Evolutionary conservation across 2,797 vertebrate genomes (phyloP), one percentile per base, ranked within the genome.

Genomic region (Dermochelys coriacea): DNA sequence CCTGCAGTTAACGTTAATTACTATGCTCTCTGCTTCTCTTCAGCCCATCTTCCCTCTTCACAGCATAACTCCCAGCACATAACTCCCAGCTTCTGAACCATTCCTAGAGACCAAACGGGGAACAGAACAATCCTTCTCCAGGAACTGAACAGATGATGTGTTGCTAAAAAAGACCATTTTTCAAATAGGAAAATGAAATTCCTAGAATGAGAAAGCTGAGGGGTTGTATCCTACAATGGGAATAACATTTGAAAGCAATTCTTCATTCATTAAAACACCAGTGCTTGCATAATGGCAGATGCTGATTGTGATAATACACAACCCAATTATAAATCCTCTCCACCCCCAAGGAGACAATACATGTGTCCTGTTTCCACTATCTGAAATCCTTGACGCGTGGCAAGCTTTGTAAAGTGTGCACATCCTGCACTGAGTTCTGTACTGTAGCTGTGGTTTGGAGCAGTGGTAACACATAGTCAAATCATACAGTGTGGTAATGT

Each of bases 1-100:
- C 83, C 84, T 88, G 82, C 8, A 96, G 82, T 91, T 95, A 95
- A 88, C 89, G 83, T 68, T 92, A 96, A 95, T 95, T 92, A 80
- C 51, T 85, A 12, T 82, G 9, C 68, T 89, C 8, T 90, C 59
- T 96, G 71, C 4, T 94, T 92, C 41, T 88, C 21, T 75, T 87
- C 89, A 79, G 9, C 54, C 47, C 88, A 7, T 15, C 3, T 5
- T 82, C 3, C 86, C 34, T 55, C 82, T 92, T 92, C 10, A 25
- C 80, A 34, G 41, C 78, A 21, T 74, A 83, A 64, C 3, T 87
- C 50, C 80, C 57, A 82, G 4, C 29, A 59, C n/a, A n/a, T 86
- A 89, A 95, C 91, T 41, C 57, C 41, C 41, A 87, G 45, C 84
- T 93, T 91, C 84, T 83, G 5, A 89, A 83, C 47, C 57, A 27